Conservation (phyloP, 1,140 invertebrate genomes). For the Psilanteris sp. region DNA sequence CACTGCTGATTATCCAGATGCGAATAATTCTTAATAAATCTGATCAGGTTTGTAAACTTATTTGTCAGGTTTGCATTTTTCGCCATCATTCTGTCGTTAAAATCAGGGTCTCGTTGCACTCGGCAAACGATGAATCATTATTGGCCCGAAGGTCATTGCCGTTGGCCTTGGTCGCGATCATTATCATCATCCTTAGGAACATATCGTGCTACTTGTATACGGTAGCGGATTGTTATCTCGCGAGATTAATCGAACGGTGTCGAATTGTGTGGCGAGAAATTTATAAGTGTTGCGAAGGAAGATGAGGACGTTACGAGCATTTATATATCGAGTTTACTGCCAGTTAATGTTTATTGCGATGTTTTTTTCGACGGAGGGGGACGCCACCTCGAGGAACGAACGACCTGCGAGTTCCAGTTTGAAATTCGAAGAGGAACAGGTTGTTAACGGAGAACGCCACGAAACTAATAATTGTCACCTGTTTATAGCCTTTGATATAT, state of each 20-base stretch:
- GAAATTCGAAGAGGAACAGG: conserved; percentile 52
- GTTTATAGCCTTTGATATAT: conserved; percentile 49
- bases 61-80: conserved; percentile 21
- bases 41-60: conserved; percentile 24
- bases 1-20: conserved; percentile 1
- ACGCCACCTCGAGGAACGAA: conserved; percentile 36
- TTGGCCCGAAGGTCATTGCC: conserved; percentile 46
- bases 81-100: conserved; percentile 11
- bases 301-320: conserved; percentile 42
- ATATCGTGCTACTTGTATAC: conserved; percentile 38
- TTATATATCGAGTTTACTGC: conserved; percentile 47
- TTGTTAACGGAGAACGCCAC: conserved; percentile 33
- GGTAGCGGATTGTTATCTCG: conserved; percentile 47
- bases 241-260: conserved; percentile 46
- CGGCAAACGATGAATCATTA: conserved; percentile 56
- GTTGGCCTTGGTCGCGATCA: conserved; percentile 45
- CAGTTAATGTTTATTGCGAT: conserved; percentile 52
- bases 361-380: conserved; percentile 12
- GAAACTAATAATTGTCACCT: conserved; percentile 57
- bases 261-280: conserved; percentile 50
- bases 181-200: conserved; percentile 43
- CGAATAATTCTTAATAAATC: conserved; percentile 22
- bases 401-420: conserved; percentile 36
- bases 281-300: conserved; percentile 29
- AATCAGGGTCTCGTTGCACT: conserved; percentile 11